Percentiles rank a stretch among this genome's conserved stretches.
phyloP scores from a whole-genome alignment of 2,888 invertebrate genomes.

The Nowickia ferox region DNA sequence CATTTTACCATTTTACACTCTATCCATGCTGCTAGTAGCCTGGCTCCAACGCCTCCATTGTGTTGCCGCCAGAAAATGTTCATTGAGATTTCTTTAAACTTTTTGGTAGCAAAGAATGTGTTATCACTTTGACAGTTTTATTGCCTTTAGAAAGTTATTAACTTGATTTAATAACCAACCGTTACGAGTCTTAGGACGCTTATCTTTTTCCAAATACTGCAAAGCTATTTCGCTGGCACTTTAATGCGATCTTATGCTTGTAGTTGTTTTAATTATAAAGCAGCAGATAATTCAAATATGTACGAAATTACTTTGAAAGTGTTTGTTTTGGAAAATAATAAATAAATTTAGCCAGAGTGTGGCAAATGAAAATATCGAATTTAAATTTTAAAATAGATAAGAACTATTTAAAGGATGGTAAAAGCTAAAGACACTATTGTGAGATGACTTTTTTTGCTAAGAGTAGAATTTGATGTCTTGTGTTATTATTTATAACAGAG shows the following conservation, averaged over 20 bases:
- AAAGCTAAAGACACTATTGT: not conserved
- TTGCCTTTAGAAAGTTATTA: constrained; percentile 81
- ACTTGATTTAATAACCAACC: constrained; percentile 81
- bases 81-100: constrained; percentile 67
- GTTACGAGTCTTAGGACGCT: constrained; percentile 65
- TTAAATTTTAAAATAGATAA: constrained; percentile 55
- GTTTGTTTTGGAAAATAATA: constrained; percentile 48
- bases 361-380: constrained; percentile 15
- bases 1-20: constrained; percentile 18
- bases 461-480: too few relatives aligned
- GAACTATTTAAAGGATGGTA: constrained; percentile 16
- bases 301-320: constrained; percentile 36
- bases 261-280: constrained; percentile 50
- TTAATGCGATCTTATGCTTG: not conserved
- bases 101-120: constrained; percentile 73
- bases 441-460: not conserved
- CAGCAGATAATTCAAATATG: constrained; percentile 53
- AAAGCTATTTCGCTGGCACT: constrained; percentile 33
- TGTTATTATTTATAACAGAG: too few relatives aligned
- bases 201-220: constrained; percentile 50
- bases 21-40: not conserved
- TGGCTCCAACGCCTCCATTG: not conserved
- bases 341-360: constrained; percentile 2
- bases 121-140: constrained; percentile 82
- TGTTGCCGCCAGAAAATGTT: constrained; percentile 15